Base-by-base conservation (phyloP, 2,888 invertebrate genomes). In the Lycia hirtaria region DNA sequence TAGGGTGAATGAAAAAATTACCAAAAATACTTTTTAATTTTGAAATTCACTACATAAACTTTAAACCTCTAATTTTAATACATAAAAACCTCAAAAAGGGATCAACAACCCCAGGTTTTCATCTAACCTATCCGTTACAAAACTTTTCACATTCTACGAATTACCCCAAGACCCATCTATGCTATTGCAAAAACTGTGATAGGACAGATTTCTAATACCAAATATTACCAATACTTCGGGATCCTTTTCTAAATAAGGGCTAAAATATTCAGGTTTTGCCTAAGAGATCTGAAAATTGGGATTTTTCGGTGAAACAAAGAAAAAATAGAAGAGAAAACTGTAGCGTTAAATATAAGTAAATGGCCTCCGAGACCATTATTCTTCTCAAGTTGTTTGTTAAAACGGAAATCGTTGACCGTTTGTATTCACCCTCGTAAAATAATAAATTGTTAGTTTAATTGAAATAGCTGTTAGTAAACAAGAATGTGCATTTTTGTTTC, bases 341-440 rank as follows among this genome's bases (percentile, higher is more conserved):
- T 12, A 1, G 45, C 45, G 38, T 38, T 45, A 53, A 45, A 38
- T 48, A 41, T 12, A 24, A 47, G 44, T 9, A 20, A 55, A 55
- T 48, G 40, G 45, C 17, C 22, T 28, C 47, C 3, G 3, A 10
- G 6, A 20, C 14, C 47, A 55, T 55, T 33, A 26, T 35, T 55
- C 48, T 55, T 20, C 12, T 19, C 0, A 32, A 47, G 48, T 48
- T 55, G 54, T 55, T 55, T 55, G 55, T 17, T 40, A 30, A 24
- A 55, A 28, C 48, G 48, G 48, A 55, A 48, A 48, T 30, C 9
- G 28, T 28, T 35, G 35, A 32, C 14, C 35, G 38, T 37, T 54
- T 20, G 10, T 30, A 47, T 24, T 49, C 48, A 5, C 24, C 5
- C 15, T 38, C 38, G 5, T n/a, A 4, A 9, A 12, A 17, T 38